Evolutionary conservation across 2,113 vertebrate species (phyloP).

Genomic region (Xenopus tropicalis): DNA sequence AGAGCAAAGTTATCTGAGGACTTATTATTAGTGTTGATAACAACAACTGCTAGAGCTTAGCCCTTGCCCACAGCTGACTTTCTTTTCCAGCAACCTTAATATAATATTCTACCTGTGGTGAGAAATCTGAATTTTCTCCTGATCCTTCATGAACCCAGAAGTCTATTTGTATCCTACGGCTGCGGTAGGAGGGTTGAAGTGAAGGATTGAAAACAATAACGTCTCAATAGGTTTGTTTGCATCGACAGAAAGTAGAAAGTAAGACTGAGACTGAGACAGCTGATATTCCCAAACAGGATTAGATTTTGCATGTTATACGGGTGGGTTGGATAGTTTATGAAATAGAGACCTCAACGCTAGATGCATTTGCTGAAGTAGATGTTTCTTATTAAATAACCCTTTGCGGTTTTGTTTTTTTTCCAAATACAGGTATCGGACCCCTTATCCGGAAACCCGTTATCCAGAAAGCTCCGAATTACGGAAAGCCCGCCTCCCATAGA

Average conservation of each 20-base stretch:
- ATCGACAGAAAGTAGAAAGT: conserved; percentile 2
- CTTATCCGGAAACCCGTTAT: too few species aligned
- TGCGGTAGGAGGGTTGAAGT: background rate
- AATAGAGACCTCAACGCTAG: too few species aligned
- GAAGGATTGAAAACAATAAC: background rate
- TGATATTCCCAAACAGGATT: background rate
- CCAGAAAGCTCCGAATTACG: too few species aligned
- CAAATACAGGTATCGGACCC: too few species aligned
- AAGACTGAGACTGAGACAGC: background rate
- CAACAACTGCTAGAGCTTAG: background rate
- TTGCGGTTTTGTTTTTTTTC: too few species aligned
- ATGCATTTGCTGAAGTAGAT: too few species aligned
- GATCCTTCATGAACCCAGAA: background rate
- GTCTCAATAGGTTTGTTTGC: background rate
- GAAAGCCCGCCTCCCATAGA: too few species aligned
- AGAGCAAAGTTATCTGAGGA: background rate
- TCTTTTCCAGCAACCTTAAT: background rate
- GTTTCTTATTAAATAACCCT: too few species aligned
- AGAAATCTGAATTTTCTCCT: conserved; percentile 1
- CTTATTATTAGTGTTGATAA: conserved; percentile 5
- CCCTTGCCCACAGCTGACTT: background rate
- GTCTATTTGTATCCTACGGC: background rate
- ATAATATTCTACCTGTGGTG: background rate
- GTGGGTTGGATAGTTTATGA: background rate
- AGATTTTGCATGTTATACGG: background rate